Percentiles rank a stretch among this genome's conserved stretches.
phyloP scores from a whole-genome alignment of 2,113 vertebrate species.

The Hepsetus odoe region DNA sequence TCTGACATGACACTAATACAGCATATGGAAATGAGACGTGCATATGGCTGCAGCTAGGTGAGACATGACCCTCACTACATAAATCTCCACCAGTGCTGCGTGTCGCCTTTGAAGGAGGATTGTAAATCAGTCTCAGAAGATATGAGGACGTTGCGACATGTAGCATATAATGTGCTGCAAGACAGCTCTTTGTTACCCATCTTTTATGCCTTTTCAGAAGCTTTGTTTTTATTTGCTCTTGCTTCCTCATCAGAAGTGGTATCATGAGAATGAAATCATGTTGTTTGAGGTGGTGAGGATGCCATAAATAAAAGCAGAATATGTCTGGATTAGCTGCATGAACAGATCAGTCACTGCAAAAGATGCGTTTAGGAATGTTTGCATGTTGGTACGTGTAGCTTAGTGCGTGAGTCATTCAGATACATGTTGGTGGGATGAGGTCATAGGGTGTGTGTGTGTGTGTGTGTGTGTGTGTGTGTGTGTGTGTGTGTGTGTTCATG shows the following conservation, averaged over 20 bases:
- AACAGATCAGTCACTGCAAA: constrained; percentile 48
- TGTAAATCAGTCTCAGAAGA: constrained; percentile 61
- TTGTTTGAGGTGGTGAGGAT: constrained; percentile 38
- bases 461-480: constrained; percentile 38
- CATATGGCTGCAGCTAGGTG: constrained; percentile 59
- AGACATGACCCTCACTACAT: constrained; percentile 56
- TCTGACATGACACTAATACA: constrained; percentile 60
- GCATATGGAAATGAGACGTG: constrained; percentile 61
- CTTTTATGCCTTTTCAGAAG: constrained; percentile 50
- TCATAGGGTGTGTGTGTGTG: constrained; percentile 20
- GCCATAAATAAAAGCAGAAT: constrained; percentile 50
- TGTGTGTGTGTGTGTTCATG: constrained; percentile 58
- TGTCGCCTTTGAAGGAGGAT: constrained; percentile 46
- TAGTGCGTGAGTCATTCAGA: constrained; percentile 34
- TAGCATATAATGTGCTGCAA: constrained; percentile 37
- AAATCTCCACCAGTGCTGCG: constrained; percentile 50
- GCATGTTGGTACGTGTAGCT: constrained; percentile 30
- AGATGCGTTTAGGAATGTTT: constrained; percentile 13
- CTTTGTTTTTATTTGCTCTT: constrained; percentile 53
- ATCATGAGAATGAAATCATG: constrained; percentile 56
- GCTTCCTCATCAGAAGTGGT: constrained; percentile 51
- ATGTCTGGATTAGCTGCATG: constrained; percentile 48
- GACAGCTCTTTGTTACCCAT: constrained; percentile 30
- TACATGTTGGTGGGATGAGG: neutral
- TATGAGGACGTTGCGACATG: constrained; percentile 54